Evolutionary conservation across 2,797 vertebrate species (phyloP).

Genomic region (Astyanax mexicanus): DNA sequence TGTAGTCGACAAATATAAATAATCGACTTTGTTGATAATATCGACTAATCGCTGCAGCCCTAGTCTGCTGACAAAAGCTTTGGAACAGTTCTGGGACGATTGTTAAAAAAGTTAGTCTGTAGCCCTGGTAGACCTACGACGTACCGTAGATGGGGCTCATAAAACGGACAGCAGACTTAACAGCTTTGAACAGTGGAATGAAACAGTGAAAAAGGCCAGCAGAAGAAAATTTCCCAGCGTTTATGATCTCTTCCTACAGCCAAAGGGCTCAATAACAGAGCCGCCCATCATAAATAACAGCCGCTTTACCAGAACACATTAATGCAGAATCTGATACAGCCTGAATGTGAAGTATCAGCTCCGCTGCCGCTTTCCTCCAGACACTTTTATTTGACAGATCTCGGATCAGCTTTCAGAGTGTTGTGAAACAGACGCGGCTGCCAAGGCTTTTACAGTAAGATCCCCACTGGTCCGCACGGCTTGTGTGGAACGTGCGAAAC

Average conservation of each 20-base stretch:
- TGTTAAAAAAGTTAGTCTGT: too few species aligned
- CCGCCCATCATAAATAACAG: neutral
- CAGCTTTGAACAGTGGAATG: neutral
- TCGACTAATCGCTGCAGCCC: too few species aligned
- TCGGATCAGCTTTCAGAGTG: conserved; percentile 12
- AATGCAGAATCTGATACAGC: neutral
- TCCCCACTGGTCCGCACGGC: neutral
- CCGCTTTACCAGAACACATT: conserved; percentile 11
- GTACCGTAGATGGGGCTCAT: too few species aligned
- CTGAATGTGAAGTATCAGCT: neutral
- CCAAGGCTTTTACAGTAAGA: conserved; percentile 15
- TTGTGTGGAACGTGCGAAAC: neutral
- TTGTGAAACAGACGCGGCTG: neutral
- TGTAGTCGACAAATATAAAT: too few species aligned
- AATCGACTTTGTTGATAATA: too few species aligned
- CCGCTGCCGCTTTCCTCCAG: neutral
- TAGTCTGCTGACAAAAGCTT: too few species aligned
- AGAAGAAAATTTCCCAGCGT: neutral
- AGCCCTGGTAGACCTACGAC: too few species aligned
- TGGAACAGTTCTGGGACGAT: too few species aligned
- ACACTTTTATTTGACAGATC: conserved; percentile 13
- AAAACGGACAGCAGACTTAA: too few species aligned
- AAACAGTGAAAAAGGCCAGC: too few species aligned
- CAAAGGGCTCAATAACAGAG: neutral
- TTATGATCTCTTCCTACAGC: neutral